Conservation (phyloP, 2,113 vertebrate species). For the Callocephalon fimbriatum region DNA sequence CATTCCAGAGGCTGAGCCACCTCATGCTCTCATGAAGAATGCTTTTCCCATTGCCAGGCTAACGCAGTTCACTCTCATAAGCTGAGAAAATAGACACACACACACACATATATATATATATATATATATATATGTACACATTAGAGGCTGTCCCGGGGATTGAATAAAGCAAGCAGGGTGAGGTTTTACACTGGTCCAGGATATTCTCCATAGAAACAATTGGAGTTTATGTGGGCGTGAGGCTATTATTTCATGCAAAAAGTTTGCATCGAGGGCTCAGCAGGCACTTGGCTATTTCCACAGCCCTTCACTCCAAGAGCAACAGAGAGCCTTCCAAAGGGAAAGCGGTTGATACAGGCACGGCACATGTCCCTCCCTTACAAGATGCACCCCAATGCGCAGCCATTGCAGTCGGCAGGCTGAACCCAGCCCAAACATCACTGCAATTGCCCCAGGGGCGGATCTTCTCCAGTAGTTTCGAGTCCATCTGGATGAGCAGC, state of each 20-base stretch:
- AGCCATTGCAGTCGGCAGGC: not conserved
- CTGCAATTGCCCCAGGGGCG: not conserved
- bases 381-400: not conserved
- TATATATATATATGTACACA: rapidly evolving
- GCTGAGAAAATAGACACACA: not conserved
- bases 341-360: not conserved
- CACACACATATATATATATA: too few species aligned
- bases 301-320: slow-evolving; percentile 42
- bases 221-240: slow-evolving; percentile 30
- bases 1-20: not conserved
- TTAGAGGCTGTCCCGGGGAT: not conserved
- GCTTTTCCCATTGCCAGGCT: not conserved
- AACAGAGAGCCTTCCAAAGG: slow-evolving; percentile 26
- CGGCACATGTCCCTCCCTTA: not conserved
- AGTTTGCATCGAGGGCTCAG: slow-evolving; percentile 9
- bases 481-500: not conserved
- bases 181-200: not conserved
- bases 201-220: slow-evolving; percentile 47
- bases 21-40: not conserved
- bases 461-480: not conserved
- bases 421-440: not conserved
- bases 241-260: slow-evolving; percentile 64
- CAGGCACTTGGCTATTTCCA: slow-evolving; percentile 26
- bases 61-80: not conserved
- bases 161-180: not conserved